Conservation (phyloP, 2,113 vertebrate genomes). For the Podarcis raffonei region DNA sequence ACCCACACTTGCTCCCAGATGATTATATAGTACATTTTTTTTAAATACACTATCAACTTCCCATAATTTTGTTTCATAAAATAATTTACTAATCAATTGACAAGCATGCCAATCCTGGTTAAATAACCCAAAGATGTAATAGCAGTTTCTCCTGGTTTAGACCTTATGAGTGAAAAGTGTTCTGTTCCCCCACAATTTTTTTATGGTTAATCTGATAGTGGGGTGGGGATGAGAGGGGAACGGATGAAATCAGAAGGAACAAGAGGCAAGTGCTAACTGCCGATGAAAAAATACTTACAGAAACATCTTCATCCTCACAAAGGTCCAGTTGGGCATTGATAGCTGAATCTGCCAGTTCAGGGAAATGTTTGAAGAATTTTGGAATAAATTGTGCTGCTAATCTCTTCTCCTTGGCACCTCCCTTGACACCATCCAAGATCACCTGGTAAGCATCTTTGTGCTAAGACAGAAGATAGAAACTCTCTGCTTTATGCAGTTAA, state of each 20-base stretch:
- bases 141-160: not conserved
- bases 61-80: not conserved
- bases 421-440: slow-evolving; percentile 94
- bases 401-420: slow-evolving; percentile 96
- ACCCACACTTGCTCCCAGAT: not conserved
- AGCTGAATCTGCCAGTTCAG: slow-evolving; percentile 92
- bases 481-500: not conserved
- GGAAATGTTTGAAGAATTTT: slow-evolving; percentile 97
- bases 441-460: slow-evolving; percentile 97
- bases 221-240: not conserved
- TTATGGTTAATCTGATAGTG: not conserved
- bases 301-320: slow-evolving; percentile 98
- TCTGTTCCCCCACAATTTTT: not conserved
- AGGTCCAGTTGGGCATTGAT: slow-evolving; percentile 98
- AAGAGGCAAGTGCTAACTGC: not conserved
- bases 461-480: slow-evolving; percentile 72
- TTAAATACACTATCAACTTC: no score
- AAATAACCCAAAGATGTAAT: not conserved
- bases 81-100: not conserved
- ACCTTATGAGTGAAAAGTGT: not conserved
- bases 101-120: not conserved
- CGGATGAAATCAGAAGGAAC: not conserved
- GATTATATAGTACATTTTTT: not conserved
- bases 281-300: slow-evolving; percentile 79
- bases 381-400: slow-evolving; percentile 98